These are phyloP conservation scores for Casuarius casuarius DNA, from an alignment of 2,113 vertebrate species.

Conservation along the genomic window DNA sequence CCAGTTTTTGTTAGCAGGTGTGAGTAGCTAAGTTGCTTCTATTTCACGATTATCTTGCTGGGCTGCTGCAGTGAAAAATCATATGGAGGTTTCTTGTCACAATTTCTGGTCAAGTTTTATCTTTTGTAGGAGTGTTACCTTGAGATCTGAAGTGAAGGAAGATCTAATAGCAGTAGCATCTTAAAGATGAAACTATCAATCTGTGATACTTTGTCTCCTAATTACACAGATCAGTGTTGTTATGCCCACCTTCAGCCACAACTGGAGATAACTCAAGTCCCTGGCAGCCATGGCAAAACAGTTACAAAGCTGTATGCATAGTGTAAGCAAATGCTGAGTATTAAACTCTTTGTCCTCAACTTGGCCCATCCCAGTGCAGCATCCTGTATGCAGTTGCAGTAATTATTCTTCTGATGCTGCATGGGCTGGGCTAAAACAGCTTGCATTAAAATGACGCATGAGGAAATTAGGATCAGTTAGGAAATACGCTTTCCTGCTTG, in stretches of 20 bases:
- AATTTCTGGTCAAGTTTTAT: neutral
- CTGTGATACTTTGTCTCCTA: neutral
- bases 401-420: neutral
- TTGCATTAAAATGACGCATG: neutral
- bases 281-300: neutral
- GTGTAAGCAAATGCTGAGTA: neutral
- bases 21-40: neutral
- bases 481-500: neutral
- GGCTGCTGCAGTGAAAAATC: neutral
- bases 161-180: neutral
- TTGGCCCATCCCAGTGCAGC: neutral
- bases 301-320: neutral
- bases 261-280: neutral
- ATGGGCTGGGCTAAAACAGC: neutral
- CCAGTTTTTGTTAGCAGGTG: neutral
- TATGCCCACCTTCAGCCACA: neutral
- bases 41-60: neutral
- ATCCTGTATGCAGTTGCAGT: neutral
- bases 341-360: neutral
- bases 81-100: rapidly evolving
- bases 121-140: neutral
- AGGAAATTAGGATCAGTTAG: neutral
- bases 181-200: neutral
- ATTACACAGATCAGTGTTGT: neutral
- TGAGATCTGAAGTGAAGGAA: neutral